Evolutionary conservation across 2,888 invertebrate genomes (phyloP).

Genomic region (Drosophila greeni): DNA sequence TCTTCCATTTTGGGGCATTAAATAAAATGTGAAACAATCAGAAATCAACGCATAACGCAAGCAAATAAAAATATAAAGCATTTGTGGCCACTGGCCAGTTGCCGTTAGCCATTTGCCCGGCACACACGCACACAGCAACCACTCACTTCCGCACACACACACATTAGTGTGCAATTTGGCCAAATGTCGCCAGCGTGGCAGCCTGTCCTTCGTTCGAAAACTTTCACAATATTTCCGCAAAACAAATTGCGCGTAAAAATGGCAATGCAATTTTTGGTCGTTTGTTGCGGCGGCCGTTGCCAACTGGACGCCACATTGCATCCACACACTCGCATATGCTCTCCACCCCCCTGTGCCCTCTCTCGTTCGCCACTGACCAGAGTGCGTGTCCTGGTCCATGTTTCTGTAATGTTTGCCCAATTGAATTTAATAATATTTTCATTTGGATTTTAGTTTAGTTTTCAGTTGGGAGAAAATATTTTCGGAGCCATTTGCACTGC

Average conservation of each 20-base stretch:
- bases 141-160: constrained; percentile 20
- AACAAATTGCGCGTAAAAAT: constrained; percentile 74
- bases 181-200: constrained; percentile 72
- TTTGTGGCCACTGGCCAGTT: constrained; percentile 70
- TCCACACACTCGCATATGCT: constrained; percentile 58
- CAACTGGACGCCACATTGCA: constrained; percentile 74
- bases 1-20: constrained; percentile 47
- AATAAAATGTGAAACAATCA: constrained; percentile 73
- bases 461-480: constrained; percentile 57
- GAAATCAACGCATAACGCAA: constrained; percentile 66
- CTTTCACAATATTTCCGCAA: constrained; percentile 71
- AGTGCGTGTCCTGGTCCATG: constrained; percentile 56
- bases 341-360: background rate
- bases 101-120: constrained; percentile 59
- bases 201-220: constrained; percentile 59
- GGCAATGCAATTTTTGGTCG: constrained; percentile 75
- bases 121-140: constrained; percentile 7
- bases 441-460: constrained; percentile 74
- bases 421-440: constrained; percentile 76
- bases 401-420: constrained; percentile 73
- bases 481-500: constrained; percentile 54
- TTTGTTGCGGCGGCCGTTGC: constrained; percentile 74
- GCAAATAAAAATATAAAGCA: constrained; percentile 66
- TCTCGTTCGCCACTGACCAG: constrained; percentile 2
- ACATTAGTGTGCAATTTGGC: constrained; percentile 71